A percentile compares a stretch with the other conserved stretches of the same genome.
Conservation (phyloP, 2,113 vertebrate species). For the Phainopepla nitens region DNA sequence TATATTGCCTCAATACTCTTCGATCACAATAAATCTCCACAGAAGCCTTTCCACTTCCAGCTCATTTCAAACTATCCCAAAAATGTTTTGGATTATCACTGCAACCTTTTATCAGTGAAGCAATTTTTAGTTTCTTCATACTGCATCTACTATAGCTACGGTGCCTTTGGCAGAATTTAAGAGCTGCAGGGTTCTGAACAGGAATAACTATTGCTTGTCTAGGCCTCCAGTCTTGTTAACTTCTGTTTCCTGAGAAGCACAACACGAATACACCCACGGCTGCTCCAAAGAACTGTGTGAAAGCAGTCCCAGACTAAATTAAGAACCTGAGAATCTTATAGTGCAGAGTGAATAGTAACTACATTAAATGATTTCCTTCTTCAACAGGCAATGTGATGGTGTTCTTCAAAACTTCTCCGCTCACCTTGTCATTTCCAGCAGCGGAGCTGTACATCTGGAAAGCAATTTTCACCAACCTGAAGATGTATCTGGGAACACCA, state of each 20-base stretch:
- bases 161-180: fast-evolving
- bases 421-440: not conserved
- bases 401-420: not conserved
- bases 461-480: not conserved
- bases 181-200: not conserved
- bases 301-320: not conserved
- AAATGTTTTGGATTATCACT: not conserved
- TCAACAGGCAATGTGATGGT: not conserved
- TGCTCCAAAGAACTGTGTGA: not conserved
- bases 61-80: not conserved
- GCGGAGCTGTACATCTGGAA: not conserved
- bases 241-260: not conserved
- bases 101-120: not conserved
- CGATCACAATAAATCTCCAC: not conserved
- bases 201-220: not conserved
- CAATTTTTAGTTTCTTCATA: not conserved
- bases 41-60: not conserved
- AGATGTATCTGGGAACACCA: not conserved
- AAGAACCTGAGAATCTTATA: not conserved
- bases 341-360: not conserved
- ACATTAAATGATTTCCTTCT: not conserved
- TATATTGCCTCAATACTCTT: not conserved
- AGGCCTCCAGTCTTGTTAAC: not conserved
- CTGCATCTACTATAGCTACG: not conserved
- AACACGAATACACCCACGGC: fast-evolving